Evolutionary conservation across 2,888 invertebrate genomes (phyloP), one percentile per base, ranked within the genome.

Genomic region (Odontocolon sp.): DNA sequence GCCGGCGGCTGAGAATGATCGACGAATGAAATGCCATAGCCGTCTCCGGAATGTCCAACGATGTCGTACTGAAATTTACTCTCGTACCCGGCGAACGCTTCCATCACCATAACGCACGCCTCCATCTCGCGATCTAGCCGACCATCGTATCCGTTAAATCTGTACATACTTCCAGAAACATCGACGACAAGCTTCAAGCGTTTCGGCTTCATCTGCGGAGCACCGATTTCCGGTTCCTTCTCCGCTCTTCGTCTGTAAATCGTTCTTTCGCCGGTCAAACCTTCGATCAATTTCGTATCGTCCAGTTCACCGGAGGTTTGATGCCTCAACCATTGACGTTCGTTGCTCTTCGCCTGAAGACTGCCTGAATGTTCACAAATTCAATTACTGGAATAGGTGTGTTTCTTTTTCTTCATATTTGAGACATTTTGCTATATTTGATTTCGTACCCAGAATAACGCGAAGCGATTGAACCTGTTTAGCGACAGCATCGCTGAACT

Each of bases 91-190:
- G 95, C 94, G 82, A 99, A 94, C 0, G 98, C 96, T 88, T 99
- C 98, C 93, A 97, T 97, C 0, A 97, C 93, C 87, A 98, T 93
- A 0, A 98, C 95, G 9, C 95, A 95, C 0, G 97, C 96, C 89
- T 98, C 98, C 91, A 98, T 93, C 82, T 97, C 95, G 75, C 98
- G 94, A 87, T 98, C 97, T 69, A 99, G 92, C 63, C 99, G 94
- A 0, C 96, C 96, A 91, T 99, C 99, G 91, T 98, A 96, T 0
- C 98, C 96, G 89, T 99, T 99, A 89, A 99, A 99, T 86, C 96
- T 94, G 88, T 99, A 99, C 98, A 99, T 99, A 81, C 97, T 98
- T 2, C 98, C 99, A 1, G 98, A 98, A 0, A 98, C 98, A 91
- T 99, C 99, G 0, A 97, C 94, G 0, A 98, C 94, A 0, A 98